Conservation (phyloP, 2,113 vertebrate genomes). For the Morone chrysops region DNA sequence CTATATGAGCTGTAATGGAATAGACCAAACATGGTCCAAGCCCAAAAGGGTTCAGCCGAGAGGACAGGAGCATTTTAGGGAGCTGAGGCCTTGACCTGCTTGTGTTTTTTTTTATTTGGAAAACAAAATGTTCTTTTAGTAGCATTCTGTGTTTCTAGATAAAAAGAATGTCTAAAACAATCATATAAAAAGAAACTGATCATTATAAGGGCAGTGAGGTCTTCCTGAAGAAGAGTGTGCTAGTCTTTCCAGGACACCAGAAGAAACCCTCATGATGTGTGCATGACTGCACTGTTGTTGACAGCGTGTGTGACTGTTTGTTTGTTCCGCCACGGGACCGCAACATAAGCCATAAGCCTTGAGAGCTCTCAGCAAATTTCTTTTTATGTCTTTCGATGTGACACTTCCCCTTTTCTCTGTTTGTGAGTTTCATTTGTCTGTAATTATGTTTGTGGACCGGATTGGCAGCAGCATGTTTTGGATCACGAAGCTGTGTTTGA, state of each 20-base stretch:
- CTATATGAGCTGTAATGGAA: constrained; percentile 30
- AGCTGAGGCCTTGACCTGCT: background rate
- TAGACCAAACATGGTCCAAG: background rate
- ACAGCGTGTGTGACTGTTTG: constrained; percentile 32
- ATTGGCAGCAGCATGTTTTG: constrained; percentile 12
- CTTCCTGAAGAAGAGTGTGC: background rate
- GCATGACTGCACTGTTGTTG: constrained; percentile 53
- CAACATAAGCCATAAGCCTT: constrained; percentile 3
- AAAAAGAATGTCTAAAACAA: background rate
- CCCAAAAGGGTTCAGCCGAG: background rate
- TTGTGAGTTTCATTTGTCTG: constrained; percentile 27
- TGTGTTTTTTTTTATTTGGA: background rate
- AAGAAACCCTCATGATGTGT: constrained; percentile 50
- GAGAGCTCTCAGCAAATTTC: background rate
- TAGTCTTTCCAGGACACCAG: background rate
- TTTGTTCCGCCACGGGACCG: constrained; percentile 4
- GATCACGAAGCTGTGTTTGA: background rate
- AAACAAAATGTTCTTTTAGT: background rate
- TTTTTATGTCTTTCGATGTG: constrained; percentile 6
- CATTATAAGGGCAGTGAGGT: background rate
- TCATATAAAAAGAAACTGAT: background rate
- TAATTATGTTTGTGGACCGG: background rate
- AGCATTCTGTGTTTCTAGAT: background rate
- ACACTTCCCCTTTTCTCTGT: constrained; percentile 43
- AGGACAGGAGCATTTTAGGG: background rate